phyloP scores from a whole-genome alignment of 2,113 vertebrate species.

The Callionymus lyra region DNA sequence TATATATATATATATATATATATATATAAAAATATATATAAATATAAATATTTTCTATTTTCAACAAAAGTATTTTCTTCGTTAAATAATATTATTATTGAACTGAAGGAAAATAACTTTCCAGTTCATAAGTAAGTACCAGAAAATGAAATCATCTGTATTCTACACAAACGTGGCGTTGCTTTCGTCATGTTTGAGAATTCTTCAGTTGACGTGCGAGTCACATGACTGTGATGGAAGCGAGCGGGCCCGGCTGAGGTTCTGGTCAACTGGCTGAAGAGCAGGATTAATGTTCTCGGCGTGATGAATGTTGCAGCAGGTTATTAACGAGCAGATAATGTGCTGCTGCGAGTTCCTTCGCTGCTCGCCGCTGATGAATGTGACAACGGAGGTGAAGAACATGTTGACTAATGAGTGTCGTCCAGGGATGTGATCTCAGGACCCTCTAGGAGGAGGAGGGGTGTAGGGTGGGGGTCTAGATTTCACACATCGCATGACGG shows the following conservation, averaged over 20 bases:
- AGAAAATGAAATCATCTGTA: too few species aligned
- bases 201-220: too few species aligned
- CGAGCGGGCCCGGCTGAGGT: neutral
- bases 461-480: constrained; percentile 31
- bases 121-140: too few species aligned
- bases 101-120: too few species aligned
- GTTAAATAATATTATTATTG: too few species aligned
- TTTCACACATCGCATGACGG: constrained; percentile 52
- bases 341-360: constrained; percentile 84
- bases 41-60: too few species aligned
- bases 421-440: constrained; percentile 74
- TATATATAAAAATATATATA: too few species aligned
- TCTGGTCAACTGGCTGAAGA: constrained; percentile 50
- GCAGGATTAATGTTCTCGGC: constrained; percentile 53
- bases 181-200: too few species aligned
- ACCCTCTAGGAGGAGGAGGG: constrained; percentile 19
- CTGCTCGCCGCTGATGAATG: constrained; percentile 86
- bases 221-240: too few species aligned
- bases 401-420: constrained; percentile 67
- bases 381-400: constrained; percentile 73
- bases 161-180: too few species aligned
- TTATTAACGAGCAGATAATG: constrained; percentile 84
- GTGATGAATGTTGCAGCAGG: constrained; percentile 77
- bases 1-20: too few species aligned
- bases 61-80: too few species aligned